Conservation (phyloP, 1,140 invertebrate species). For the Stratiolaelaps scimitus region DNA sequence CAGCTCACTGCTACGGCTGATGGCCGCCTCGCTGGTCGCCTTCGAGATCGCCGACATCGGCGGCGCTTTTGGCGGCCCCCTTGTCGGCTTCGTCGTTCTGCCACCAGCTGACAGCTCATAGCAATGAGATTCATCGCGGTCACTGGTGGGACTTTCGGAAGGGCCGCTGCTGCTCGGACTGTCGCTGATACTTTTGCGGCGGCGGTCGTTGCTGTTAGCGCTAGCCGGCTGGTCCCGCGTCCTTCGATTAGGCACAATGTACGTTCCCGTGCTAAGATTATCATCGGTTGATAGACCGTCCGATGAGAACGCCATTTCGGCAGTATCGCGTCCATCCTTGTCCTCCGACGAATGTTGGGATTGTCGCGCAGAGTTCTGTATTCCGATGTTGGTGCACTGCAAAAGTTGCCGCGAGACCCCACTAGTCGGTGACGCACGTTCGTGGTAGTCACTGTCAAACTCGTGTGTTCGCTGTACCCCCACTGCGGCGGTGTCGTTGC, state of each 20-base stretch:
- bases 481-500: no score
- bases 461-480: no score
- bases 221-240: background rate
- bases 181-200: background rate
- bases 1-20: no score
- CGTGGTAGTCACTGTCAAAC: no score
- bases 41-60: no score
- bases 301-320: conserved; percentile 12
- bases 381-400: no score
- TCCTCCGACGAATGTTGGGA: no score
- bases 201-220: no score
- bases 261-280: conserved; percentile 11
- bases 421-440: no score
- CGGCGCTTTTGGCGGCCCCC: background rate
- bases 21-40: no score
- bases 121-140: background rate
- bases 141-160: background rate
- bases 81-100: background rate
- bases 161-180: background rate
- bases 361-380: no score
- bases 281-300: conserved; percentile 1
- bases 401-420: no score
- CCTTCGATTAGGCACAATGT: conserved; percentile 9
- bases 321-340: background rate
- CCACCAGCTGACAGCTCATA: background rate